Evolutionary conservation across 2,113 vertebrate genomes (phyloP), one percentile per base, ranked within the genome.

Genomic region (Nothocercus julius): DNA sequence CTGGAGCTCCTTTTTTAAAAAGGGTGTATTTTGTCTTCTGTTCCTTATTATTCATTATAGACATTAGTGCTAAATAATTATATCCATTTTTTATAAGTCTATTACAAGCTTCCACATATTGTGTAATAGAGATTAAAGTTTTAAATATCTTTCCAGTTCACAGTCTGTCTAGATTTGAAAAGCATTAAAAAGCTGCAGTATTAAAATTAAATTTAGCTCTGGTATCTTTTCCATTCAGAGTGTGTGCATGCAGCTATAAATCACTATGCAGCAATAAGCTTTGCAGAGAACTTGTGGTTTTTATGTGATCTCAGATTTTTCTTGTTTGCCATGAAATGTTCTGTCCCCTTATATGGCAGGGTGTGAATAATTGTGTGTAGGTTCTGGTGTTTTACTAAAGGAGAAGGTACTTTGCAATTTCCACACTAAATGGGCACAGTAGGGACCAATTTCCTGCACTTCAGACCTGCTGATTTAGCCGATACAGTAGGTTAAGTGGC

Each of bases 371-470:
- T 88, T 81, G 87, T 87, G 82, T 94, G 96, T 91, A 96, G 73
- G 84, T 87, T 93, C 34, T 92, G 87, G 88, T 96, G 85, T 96
- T 97, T 96, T 85, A 96, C 95, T 95, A 82, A 96, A 95, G 92
- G 94, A 97, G 93, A 95, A 96, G 96, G 93, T 89, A 82, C 93
- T 93, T 92, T 93, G 96, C 84, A 49, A 84, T 97, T 97, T 97
- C 96, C 97, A 94, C 96, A 90, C 93, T 87, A 93, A 96, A 96
- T 59, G 64, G 93, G 95, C 97, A 96, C 97, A 95, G 97, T 97
- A 90, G 97, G 97, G 97, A 97, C 97, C 95, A 94, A 97, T 97
- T 97, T 97, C 97, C 97, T 97, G 97, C 95, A 90, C 93, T 95
- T 92, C 95, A 95, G 95, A 96, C 96, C 95, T 77, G 94, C 96